A percentile compares a stretch with the other conserved stretches of the same genome.
Conservation (phyloP, 2,888 invertebrate genomes). For the Ennomos erosarius region DNA sequence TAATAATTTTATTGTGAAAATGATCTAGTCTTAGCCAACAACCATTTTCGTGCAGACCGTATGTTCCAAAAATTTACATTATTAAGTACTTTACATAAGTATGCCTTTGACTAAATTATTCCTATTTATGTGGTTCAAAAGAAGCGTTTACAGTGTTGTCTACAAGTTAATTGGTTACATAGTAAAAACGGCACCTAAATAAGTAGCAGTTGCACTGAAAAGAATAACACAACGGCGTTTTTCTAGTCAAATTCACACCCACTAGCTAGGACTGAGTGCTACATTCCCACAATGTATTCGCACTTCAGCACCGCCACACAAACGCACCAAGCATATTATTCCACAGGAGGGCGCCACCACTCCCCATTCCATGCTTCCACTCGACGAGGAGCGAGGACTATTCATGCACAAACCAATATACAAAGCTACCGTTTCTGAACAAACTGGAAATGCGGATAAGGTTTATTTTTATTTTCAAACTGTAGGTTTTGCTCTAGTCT, state of each 20-base stretch:
- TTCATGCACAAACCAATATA: slow-evolving; percentile 54
- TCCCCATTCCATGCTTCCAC: slow-evolving; percentile 33
- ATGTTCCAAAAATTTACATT: too few relatives aligned
- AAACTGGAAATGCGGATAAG: slow-evolving; percentile 45
- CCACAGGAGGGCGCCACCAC: slow-evolving; percentile 37
- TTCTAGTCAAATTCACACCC: slow-evolving; percentile 33
- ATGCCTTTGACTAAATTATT: too few relatives aligned
- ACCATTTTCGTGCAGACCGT: too few relatives aligned
- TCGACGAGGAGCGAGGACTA: slow-evolving; percentile 51
- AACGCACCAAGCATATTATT: slow-evolving; percentile 54
- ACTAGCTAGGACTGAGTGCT: slow-evolving; percentile 25
- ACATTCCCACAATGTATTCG: slow-evolving; percentile 43
- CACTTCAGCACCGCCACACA: slow-evolving; percentile 44
- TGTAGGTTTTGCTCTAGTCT: background rate
- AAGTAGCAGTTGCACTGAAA: background rate
- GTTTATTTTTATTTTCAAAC: background rate
- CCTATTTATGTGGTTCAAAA: too few relatives aligned
- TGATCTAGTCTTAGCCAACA: too few relatives aligned
- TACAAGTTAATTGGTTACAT: background rate
- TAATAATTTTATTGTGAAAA: too few relatives aligned
- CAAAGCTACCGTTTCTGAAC: slow-evolving; percentile 49
- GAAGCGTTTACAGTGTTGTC: too few relatives aligned
- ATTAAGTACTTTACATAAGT: too few relatives aligned
- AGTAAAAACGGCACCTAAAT: background rate
- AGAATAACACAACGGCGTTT: slow-evolving; percentile 13